A percentile compares a stretch with the other conserved stretches of the same genome.
Conservation (phyloP, 2,113 vertebrate genomes). For the Cygnus buccinator region DNA sequence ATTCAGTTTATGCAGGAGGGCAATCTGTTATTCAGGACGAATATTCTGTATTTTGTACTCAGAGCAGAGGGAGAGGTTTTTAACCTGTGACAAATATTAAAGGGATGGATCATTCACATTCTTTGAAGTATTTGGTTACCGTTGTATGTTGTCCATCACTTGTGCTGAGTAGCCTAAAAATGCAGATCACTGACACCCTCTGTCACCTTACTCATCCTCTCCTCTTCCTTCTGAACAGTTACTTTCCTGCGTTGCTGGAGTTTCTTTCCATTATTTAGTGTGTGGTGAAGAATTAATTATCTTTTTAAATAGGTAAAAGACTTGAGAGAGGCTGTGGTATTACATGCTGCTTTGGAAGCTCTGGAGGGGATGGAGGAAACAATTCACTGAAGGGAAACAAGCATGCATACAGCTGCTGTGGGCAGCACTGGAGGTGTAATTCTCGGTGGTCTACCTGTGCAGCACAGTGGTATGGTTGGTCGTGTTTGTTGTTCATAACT, state of each 20-base stretch:
- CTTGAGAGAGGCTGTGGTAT: background rate
- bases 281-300: background rate
- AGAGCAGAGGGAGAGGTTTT: background rate
- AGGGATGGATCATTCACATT: background rate
- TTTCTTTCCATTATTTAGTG: background rate
- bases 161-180: background rate
- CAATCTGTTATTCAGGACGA: background rate
- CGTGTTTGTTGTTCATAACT: background rate
- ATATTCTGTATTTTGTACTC: background rate
- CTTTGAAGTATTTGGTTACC: background rate
- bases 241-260: accelerated
- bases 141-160: background rate
- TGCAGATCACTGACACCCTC: background rate
- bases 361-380: background rate
- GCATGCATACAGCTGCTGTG: accelerated
- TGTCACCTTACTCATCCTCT: background rate
- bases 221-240: background rate
- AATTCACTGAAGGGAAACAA: background rate
- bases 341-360: background rate
- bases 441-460: background rate
- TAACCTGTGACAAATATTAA: background rate
- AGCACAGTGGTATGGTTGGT: background rate
- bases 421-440: background rate
- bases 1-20: background rate
- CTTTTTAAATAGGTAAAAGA: background rate